Evolutionary conservation across 2,797 vertebrate species (phyloP).

Genomic region (Acanthopagrus latus): DNA sequence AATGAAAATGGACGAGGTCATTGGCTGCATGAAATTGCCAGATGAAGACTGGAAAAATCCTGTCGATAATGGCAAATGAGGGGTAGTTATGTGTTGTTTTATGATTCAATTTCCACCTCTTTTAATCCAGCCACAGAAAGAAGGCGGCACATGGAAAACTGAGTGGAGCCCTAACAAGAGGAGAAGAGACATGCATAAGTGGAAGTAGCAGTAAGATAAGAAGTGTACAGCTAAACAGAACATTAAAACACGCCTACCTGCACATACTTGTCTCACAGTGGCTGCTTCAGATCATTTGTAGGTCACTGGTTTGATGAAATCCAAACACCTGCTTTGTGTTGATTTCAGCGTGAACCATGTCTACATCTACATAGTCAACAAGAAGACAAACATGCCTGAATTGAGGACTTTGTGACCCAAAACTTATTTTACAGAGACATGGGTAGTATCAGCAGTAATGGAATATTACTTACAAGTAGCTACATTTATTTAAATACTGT

Average conservation of each 20-base stretch:
- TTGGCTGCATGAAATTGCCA: not conserved
- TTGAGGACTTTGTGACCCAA: slow-evolving; percentile 30
- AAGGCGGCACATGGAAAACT: not conserved
- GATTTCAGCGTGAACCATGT: slow-evolving; percentile 8
- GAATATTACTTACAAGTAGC: too few species aligned
- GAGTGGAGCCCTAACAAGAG: not conserved
- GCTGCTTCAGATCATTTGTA: slow-evolving; percentile 28
- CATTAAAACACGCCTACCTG: not conserved
- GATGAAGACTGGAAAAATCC: slow-evolving; percentile 12
- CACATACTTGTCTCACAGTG: not conserved
- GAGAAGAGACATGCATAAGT: not conserved
- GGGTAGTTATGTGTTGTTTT: not conserved
- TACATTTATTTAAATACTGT: too few species aligned
- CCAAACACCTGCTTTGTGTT: slow-evolving; percentile 28
- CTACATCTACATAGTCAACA: slow-evolving; percentile 22
- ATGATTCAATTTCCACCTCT: not conserved
- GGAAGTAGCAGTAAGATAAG: not conserved
- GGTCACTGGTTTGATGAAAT: slow-evolving; percentile 20
- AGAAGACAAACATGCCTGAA: slow-evolving; percentile 49
- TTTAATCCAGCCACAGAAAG: not conserved
- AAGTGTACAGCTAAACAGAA: not conserved
- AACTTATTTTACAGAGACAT: slow-evolving; percentile 14
- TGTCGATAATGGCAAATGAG: not conserved
- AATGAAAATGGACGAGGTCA: slow-evolving; percentile 10
- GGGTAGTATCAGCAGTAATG: slow-evolving; percentile 1